These are phyloP conservation scores for Castor canadensis DNA, from an alignment of 2,113 vertebrate species.

Conservation along the genomic window DNA sequence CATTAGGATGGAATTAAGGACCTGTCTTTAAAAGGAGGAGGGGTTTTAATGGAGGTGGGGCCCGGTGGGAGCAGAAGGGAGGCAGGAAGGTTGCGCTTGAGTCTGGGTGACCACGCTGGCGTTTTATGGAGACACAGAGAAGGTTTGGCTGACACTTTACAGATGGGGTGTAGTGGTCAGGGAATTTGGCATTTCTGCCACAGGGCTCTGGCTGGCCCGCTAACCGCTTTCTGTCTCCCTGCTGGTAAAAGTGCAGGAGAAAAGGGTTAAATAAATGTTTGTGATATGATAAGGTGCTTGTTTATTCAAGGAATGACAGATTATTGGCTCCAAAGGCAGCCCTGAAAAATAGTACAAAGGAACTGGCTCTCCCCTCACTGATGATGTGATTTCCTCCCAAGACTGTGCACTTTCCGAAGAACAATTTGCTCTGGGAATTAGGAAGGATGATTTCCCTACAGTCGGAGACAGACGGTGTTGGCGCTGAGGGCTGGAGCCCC, in stretches of 20 bases:
- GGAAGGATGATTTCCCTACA: conserved; percentile 83
- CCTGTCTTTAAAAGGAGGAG: conserved; percentile 75
- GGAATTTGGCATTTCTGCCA: conserved; percentile 88
- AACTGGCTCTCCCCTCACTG: conserved; percentile 86
- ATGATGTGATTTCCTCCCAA: conserved; percentile 90
- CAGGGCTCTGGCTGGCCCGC: conserved; percentile 82
- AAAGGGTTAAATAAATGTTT: conserved; percentile 99
- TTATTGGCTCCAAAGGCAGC: conserved; percentile 89
- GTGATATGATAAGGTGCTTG: conserved; percentile 98
- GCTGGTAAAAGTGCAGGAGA: conserved; percentile 89
- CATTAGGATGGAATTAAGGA: conserved; percentile 80
- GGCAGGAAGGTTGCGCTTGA: conserved; percentile 71
- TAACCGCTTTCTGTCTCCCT: conserved; percentile 86
- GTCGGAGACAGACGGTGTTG: conserved; percentile 59
- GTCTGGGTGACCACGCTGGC: conserved; percentile 79
- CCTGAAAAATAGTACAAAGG: conserved; percentile 88
- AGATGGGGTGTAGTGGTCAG: conserved; percentile 86
- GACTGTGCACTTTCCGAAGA: conserved; percentile 83
- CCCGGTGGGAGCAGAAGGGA: conserved; percentile 42
- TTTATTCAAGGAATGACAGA: conserved; percentile 92
- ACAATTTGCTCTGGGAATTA: conserved; percentile 83
- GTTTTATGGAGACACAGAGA: conserved; percentile 77
- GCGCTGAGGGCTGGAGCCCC: conserved; percentile 53
- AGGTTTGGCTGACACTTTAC: conserved; percentile 86
- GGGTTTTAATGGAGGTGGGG: conserved; percentile 76